Evolutionary conservation across 2,113 vertebrate genomes (phyloP), one percentile per base, ranked within the genome.

Genomic region (Dipodomys ordii): DNA sequence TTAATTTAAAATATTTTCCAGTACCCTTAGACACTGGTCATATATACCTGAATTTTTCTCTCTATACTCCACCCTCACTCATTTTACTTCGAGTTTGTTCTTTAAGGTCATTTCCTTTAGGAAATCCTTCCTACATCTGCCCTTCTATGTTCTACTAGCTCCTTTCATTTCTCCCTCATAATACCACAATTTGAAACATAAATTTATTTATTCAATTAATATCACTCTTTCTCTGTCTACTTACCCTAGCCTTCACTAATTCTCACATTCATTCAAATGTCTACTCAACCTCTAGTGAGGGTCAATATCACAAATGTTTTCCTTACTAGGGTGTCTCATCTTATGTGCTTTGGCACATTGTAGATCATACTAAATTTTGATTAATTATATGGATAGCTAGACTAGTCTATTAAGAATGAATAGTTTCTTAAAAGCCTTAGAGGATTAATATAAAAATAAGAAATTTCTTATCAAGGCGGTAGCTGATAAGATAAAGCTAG

Each of bases 381-480:
- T 64, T 79, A 74, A 39, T 69, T 53, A 62, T 53, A 83, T 25
- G 7, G 72, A 77, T 30, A 57, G 0, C 46, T 8, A 44, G 62
- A 76, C 32, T 67, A 23, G 60, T 72, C 74, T 83, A 64, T 53
- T 84, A 91, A 95, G 89, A 16, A 87, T 18, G 3, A 12, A 67
- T 65, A 18, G 19, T 67, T 93, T 62, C 62, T 81, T 22, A 67
- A 74, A 90, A 74, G 1, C 7, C 7, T 83, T 46, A 74, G 11
- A 72, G 62, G 67, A 44, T 62, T 87, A 49, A 84, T 68, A 32
- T 28, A 65, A 39, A 91, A 94, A 83, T 39, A 77, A 39, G 30
- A 57, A 93, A 77, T 76, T 10, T 28, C 74, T 86, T 83, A 67
- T 92, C 16, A 80, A 88, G 85, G 95, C 69, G 35, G 35, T 64